phyloP scores from a whole-genome alignment of 2,888 invertebrate species.

The Xylota segnis region DNA sequence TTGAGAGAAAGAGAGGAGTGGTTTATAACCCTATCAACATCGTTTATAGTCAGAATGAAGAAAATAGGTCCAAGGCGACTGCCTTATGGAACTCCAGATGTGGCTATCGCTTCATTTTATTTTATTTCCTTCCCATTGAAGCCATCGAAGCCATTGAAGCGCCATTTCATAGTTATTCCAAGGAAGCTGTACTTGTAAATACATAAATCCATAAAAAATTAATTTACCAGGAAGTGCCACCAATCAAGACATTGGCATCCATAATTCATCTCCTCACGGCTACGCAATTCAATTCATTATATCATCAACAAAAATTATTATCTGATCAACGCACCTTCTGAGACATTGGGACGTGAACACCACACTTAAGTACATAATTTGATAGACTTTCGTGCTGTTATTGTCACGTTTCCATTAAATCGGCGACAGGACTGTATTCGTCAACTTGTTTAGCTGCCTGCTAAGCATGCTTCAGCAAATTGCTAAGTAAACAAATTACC shows the following conservation, averaged over 20 bases:
- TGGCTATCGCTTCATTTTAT: too few species aligned
- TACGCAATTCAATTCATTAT: not conserved
- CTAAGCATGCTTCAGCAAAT: not conserved
- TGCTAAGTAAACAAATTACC: not conserved
- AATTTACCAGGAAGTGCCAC: too few species aligned
- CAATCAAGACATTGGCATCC: not conserved
- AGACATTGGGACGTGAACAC: slow-evolving; percentile 3
- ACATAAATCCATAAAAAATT: too few species aligned
- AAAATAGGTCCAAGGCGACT: too few species aligned
- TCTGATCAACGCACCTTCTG: slow-evolving; percentile 8
- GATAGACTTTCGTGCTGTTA: not conserved
- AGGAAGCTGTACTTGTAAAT: too few species aligned
- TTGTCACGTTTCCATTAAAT: slow-evolving; percentile 1
- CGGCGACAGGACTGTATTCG: not conserved
- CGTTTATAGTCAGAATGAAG: too few species aligned
- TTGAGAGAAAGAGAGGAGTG: too few species aligned
- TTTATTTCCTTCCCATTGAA: too few species aligned
- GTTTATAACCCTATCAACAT: too few species aligned
- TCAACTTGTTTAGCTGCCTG: not conserved
- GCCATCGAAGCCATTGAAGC: too few species aligned
- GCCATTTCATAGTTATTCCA: too few species aligned
- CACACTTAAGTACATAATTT: not conserved
- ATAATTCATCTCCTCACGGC: not conserved
- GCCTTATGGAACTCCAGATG: too few species aligned
- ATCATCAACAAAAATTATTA: not conserved